Evolutionary conservation across 1,140 invertebrate species (phyloP).

Genomic region (Acyrthosiphon pisum): DNA sequence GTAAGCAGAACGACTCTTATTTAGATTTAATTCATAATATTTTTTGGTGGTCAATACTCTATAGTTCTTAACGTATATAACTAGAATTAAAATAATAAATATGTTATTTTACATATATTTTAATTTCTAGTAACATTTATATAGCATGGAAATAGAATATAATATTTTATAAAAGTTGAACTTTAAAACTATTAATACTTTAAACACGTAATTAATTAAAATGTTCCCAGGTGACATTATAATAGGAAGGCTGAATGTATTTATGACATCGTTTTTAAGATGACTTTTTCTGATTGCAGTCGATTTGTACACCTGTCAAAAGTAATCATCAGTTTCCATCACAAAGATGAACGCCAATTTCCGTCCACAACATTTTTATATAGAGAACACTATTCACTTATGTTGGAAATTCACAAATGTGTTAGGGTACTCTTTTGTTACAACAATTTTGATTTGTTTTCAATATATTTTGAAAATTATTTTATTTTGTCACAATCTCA

Average conservation of each 20-base stretch:
- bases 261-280: not conserved
- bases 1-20: not conserved
- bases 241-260: not conserved
- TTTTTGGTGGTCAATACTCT: not conserved
- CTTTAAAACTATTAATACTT: not conserved
- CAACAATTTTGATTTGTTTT: not conserved
- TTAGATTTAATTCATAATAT: not conserved
- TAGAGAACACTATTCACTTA: not conserved
- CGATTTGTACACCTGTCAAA: not conserved
- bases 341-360: not conserved
- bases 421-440: not conserved
- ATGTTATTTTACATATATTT: too few relatives aligned
- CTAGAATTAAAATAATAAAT: not conserved
- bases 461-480: not conserved
- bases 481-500: not conserved
- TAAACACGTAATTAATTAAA: not conserved
- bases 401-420: not conserved
- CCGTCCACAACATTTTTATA: not conserved
- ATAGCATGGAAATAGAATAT: not conserved
- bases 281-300: conserved; percentile 25
- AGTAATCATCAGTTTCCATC: not conserved
- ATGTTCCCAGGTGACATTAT: not conserved
- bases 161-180: not conserved
- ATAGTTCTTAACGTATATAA: not conserved
- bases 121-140: too few relatives aligned